These are phyloP conservation scores for Heliconius charithonia DNA, from an alignment of 2,888 invertebrate genomes.

Conservation along the genomic window DNA sequence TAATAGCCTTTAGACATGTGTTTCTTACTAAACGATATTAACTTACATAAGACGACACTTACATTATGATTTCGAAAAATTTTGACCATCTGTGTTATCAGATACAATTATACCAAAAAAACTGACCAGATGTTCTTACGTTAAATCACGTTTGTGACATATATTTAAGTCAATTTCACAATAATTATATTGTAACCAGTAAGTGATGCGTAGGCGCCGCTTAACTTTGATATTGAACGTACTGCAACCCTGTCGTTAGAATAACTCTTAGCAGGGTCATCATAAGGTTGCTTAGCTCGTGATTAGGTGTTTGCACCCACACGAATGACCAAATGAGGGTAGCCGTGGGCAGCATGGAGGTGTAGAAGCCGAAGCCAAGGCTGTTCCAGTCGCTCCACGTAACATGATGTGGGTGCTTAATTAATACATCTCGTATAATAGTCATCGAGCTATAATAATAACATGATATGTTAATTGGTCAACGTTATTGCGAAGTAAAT, in stretches of 20 bases:
- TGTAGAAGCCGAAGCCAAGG: conserved; percentile 74
- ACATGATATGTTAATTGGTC: conserved; percentile 50
- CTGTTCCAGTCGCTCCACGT: conserved; percentile 76
- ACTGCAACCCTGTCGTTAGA: conserved; percentile 76
- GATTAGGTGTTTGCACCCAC: conserved; percentile 78
- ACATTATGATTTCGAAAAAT: not conserved
- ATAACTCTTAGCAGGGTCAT: conserved; percentile 72
- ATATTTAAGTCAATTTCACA: not conserved
- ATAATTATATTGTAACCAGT: conserved; percentile 62
- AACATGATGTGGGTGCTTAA: conserved; percentile 75
- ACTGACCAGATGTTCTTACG: not conserved
- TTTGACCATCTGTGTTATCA: not conserved
- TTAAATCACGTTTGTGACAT: not conserved
- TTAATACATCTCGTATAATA: conserved; percentile 68
- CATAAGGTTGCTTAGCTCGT: conserved; percentile 77
- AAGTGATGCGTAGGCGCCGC: conserved; percentile 70
- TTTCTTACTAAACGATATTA: conserved; percentile 26
- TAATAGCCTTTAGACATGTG: conserved; percentile 66
- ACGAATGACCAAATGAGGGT: conserved; percentile 81
- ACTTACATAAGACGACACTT: conserved; percentile 11
- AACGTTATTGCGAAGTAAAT: conserved; percentile 42
- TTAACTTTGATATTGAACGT: conserved; percentile 65
- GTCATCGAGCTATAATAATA: conserved; percentile 59
- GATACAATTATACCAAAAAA: conserved; percentile 11
- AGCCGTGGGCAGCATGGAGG: conserved; percentile 81